Evolutionary conservation across 2,113 vertebrate genomes (phyloP).

Genomic region (Heliornis fulica): DNA sequence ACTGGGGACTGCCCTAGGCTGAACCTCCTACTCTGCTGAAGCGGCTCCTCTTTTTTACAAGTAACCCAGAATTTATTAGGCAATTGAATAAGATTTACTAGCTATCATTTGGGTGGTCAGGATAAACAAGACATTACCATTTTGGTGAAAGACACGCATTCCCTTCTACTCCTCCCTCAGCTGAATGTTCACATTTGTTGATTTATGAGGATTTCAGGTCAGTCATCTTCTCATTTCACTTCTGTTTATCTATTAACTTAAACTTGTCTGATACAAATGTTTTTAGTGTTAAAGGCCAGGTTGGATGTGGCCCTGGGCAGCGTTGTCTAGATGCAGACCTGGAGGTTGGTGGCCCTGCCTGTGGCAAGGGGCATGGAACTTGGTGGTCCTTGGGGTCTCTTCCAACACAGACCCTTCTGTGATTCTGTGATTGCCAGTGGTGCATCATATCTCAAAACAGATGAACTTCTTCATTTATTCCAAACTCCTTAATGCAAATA

Average conservation of each 20-base stretch:
- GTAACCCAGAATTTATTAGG: not conserved
- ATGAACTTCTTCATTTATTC: not conserved
- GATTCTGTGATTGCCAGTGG: too few species aligned
- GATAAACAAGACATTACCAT: not conserved
- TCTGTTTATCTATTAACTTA: slow-evolving; percentile 12
- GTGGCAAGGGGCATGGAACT: too few species aligned
- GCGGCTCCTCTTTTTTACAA: not conserved
- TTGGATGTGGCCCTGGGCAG: too few species aligned
- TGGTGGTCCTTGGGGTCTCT: too few species aligned
- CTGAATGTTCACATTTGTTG: not conserved
- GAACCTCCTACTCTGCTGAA: not conserved
- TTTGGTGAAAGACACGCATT: not conserved
- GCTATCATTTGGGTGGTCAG: not conserved
- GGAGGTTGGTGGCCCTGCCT: too few species aligned
- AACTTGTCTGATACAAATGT: not conserved
- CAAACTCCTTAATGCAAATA: not conserved
- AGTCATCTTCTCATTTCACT: not conserved
- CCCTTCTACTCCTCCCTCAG: not conserved
- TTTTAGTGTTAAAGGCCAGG: too few species aligned
- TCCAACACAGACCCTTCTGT: too few species aligned
- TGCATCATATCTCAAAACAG: not conserved
- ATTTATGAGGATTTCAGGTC: not conserved
- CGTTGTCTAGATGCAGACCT: too few species aligned
- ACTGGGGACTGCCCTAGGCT: not conserved
- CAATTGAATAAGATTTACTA: not conserved